Evolutionary conservation across 1,140 invertebrate genomes (phyloP).

Genomic region (Daktulosphaira vitifoliae): DNA sequence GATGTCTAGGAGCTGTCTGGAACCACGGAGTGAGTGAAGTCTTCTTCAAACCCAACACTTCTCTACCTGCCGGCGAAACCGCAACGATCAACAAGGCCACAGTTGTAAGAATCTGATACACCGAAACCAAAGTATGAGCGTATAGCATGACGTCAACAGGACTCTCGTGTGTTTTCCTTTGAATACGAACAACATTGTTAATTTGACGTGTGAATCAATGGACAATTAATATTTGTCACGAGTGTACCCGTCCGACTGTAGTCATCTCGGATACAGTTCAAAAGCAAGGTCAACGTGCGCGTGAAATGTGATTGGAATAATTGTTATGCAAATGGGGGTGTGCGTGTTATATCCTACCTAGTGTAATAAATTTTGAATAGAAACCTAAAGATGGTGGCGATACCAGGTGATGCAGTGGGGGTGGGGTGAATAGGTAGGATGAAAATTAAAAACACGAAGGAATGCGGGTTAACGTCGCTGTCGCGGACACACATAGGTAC

Average conservation of each 20-base stretch:
- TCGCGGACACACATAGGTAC: no score
- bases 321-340: constrained; percentile 17
- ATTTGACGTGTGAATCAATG: no score
- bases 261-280: no score
- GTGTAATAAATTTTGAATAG: not conserved
- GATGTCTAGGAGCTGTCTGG: constrained; percentile 37
- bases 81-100: constrained; percentile 26
- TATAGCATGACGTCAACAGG: no score
- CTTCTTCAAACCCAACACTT: constrained; percentile 29
- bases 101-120: not conserved
- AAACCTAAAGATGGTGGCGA: not conserved
- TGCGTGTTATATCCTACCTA: not conserved
- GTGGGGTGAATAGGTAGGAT: not conserved
- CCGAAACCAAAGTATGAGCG: no score
- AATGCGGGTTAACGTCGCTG: constrained; percentile 12
- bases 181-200: no score
- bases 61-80: constrained; percentile 23
- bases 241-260: no score
- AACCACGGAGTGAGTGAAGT: constrained; percentile 39
- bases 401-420: not conserved
- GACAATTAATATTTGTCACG: no score
- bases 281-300: no score
- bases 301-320: constrained; percentile 7
- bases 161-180: no score
- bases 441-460: constrained; percentile 2